A percentile compares a stretch with the other conserved stretches of the same genome.
These are phyloP conservation scores for Odocoileus hemionus DNA, from an alignment of 2,113 vertebrate genomes.

Conservation along the genomic window DNA sequence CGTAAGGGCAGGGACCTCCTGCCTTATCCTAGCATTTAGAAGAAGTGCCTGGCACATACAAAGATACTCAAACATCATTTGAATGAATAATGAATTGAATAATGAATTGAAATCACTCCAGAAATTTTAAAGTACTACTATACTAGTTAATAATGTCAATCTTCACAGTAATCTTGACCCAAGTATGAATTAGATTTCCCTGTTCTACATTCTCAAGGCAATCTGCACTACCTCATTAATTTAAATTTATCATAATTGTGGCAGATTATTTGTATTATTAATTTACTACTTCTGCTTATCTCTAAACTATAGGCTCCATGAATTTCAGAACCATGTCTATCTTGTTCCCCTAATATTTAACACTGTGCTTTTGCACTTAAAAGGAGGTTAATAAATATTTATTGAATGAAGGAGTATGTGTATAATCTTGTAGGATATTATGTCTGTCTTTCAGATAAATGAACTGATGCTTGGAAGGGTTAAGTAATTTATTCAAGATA, in stretches of 20 bases:
- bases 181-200: not conserved
- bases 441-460: conserved; percentile 35
- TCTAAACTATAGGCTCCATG: not conserved
- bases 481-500: conserved; percentile 16
- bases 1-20: not conserved
- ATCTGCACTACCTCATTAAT: not conserved
- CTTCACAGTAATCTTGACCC: conserved; percentile 13
- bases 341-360: conserved; percentile 26
- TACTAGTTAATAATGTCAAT: conserved; percentile 27
- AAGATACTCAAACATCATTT: not conserved
- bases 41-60: not conserved
- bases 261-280: conserved; percentile 9
- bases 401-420: not conserved
- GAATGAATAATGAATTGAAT: not conserved
- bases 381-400: conserved; percentile 27
- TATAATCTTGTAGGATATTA: not conserved
- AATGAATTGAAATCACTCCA: not conserved
- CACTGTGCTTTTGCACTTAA: not conserved
- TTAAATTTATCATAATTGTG: conserved; percentile 6
- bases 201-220: not conserved
- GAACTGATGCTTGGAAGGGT: not conserved
- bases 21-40: not conserved
- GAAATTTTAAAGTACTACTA: conserved; percentile 23
- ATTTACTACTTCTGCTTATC: not conserved
- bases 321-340: not conserved